A percentile compares a stretch with the other conserved stretches of the same genome.
phyloP scores from a whole-genome alignment of 2,888 invertebrate genomes.

The Microdon myrmicae region DNA sequence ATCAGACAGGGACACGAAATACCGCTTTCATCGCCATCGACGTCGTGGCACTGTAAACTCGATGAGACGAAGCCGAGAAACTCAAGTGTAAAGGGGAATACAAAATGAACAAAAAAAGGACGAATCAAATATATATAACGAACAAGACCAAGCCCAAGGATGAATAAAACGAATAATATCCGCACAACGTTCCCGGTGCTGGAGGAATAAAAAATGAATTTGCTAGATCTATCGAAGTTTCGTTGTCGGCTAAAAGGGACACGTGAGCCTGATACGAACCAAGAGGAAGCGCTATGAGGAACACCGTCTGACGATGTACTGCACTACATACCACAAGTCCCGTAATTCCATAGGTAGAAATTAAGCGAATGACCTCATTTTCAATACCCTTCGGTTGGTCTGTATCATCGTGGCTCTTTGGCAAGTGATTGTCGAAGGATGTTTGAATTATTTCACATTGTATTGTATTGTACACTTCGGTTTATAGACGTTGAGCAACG shows the following conservation, averaged over 20 bases:
- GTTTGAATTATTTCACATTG: conserved; percentile 16
- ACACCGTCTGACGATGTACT: conserved; percentile 2
- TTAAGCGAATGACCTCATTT: conserved; percentile 37
- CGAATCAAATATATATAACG: too few relatives aligned
- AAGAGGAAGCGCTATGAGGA: not conserved
- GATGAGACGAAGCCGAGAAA: conserved; percentile 8
- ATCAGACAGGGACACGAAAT: conserved; percentile 21
- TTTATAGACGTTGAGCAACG: too few relatives aligned
- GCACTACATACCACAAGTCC: conserved; percentile 10
- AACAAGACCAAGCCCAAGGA: too few relatives aligned
- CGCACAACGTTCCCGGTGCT: too few relatives aligned
- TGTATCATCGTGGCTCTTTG: not conserved
- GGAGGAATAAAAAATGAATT: conserved; percentile 22
- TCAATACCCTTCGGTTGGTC: conserved; percentile 11
- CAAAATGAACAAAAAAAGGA: not conserved
- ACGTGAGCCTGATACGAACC: conserved; percentile 20
- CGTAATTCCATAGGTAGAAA: conserved; percentile 19
- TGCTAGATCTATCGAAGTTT: conserved; percentile 30
- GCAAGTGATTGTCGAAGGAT: conserved; percentile 12
- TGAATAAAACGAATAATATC: too few relatives aligned
- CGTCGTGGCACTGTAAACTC: conserved; percentile 7
- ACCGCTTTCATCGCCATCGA: conserved; percentile 13
- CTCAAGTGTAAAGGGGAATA: too few relatives aligned
- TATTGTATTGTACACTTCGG: not conserved
- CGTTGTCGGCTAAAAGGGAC: conserved; percentile 19